These are phyloP conservation scores for Amphipyra tragopoginis DNA, from an alignment of 2,888 invertebrate species.

Conservation along the genomic window DNA sequence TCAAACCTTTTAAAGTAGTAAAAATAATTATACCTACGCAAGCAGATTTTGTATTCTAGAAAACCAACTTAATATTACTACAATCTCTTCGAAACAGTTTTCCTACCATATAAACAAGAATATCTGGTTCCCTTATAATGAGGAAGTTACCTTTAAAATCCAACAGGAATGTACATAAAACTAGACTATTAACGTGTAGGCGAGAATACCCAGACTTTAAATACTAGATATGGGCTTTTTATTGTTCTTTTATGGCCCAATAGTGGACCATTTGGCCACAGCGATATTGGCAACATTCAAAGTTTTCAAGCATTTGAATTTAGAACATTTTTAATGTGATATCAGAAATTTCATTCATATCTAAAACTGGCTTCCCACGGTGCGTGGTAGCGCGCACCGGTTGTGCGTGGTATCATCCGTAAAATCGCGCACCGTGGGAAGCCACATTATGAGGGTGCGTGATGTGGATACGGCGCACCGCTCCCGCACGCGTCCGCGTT, in stretches of 20 bases:
- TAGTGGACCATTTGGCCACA: constrained; percentile 31
- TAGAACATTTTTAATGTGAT: constrained; percentile 2
- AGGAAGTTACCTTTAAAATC: constrained; percentile 28
- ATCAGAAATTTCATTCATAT: background rate
- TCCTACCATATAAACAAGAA: constrained; percentile 4
- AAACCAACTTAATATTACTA: too few relatives aligned
- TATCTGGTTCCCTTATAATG: constrained; percentile 24
- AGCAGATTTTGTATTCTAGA: too few relatives aligned
- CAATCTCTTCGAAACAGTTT: too few relatives aligned
- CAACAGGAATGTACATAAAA: constrained; percentile 24
- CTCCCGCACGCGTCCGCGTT: too few relatives aligned
- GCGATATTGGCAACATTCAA: constrained; percentile 29
- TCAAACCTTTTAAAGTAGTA: too few relatives aligned
- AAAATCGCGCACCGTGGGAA: too few relatives aligned
- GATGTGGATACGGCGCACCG: too few relatives aligned
- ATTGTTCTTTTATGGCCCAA: constrained; percentile 31
- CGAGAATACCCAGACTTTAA: constrained; percentile 18
- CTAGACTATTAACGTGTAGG: constrained; percentile 15
- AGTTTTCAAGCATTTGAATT: constrained; percentile 15
- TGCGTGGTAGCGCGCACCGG: too few relatives aligned
- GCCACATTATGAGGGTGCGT: too few relatives aligned
- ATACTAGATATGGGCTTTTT: constrained; percentile 38
- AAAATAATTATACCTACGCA: too few relatives aligned
- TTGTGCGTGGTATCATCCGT: too few relatives aligned
- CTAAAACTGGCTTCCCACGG: too few relatives aligned